These are phyloP conservation scores for Dryadula phaetusa DNA, from an alignment of 2,888 invertebrate species.

Conservation along the genomic window DNA sequence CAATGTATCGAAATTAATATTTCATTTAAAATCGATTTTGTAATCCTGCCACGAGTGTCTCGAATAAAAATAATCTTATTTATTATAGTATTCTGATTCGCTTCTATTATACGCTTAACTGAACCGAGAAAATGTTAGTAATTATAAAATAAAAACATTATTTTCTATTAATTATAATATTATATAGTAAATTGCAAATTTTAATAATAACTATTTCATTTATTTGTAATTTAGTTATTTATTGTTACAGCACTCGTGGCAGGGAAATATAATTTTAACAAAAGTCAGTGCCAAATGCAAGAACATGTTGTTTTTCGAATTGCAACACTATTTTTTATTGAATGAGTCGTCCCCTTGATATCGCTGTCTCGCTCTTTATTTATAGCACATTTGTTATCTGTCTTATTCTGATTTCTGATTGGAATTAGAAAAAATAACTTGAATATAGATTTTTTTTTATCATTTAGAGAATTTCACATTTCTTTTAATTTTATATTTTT, in stretches of 20 bases:
- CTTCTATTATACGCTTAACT: no score
- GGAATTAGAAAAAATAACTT: no score
- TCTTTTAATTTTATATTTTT: no score
- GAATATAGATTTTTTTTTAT: no score
- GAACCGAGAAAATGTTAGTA: no score
- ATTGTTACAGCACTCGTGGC: no score
- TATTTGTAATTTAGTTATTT: not conserved
- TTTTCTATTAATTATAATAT: no score
- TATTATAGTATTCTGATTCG: no score
- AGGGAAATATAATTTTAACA: not conserved
- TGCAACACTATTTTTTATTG: slow-evolving; percentile 34
- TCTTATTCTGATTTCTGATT: no score
- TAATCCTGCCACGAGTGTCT: not conserved
- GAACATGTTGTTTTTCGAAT: slow-evolving; percentile 13
- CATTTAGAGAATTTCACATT: no score
- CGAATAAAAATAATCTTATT: not conserved
- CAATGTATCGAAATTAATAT: slow-evolving; percentile 27
- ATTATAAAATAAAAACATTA: no score
- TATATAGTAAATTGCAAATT: no score
- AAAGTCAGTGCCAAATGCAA: slow-evolving; percentile 44
- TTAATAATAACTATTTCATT: not conserved
- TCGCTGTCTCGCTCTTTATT: slow-evolving; percentile 9
- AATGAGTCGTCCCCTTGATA: slow-evolving; percentile 31
- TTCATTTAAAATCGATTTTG: slow-evolving; percentile 24
- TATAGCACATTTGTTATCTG: not conserved